Conservation (phyloP, 2,113 vertebrate species). For the Chroicocephalus ridibundus region DNA sequence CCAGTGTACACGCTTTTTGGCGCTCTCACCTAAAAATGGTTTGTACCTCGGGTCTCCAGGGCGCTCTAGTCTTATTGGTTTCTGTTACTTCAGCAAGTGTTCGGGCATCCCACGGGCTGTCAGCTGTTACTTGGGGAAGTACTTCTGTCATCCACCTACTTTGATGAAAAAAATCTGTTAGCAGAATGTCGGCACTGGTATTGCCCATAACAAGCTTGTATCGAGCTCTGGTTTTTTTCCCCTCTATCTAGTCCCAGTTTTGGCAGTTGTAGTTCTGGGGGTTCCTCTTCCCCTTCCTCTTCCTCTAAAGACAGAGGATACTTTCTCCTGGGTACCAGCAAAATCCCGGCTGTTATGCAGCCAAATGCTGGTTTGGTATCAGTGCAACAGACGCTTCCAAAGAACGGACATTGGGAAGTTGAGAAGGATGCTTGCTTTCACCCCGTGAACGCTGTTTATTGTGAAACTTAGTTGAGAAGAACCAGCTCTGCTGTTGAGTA, state of each 20-base stretch:
- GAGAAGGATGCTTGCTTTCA: neutral
- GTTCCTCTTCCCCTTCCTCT: neutral
- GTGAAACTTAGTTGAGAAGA: neutral
- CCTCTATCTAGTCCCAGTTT: neutral
- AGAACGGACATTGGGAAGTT: neutral
- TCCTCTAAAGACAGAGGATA: neutral
- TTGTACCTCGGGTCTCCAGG: neutral
- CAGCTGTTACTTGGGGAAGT: neutral
- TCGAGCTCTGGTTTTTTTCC: fast-evolving
- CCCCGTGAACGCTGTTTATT: neutral
- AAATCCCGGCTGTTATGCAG: neutral
- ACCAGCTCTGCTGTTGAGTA: neutral
- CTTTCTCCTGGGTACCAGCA: neutral
- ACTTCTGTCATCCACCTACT: neutral
- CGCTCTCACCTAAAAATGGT: neutral
- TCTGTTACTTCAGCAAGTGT: neutral
- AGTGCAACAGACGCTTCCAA: neutral
- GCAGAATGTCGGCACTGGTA: neutral
- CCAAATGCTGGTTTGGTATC: neutral
- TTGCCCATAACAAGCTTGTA: neutral
- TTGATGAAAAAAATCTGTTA: neutral
- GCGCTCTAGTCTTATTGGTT: neutral
- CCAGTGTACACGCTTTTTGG: neutral
- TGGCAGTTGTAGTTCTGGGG: neutral
- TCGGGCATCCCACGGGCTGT: neutral